These are phyloP conservation scores for Philotrypesis tridentata DNA, from an alignment of 1,140 invertebrate genomes.

Conservation along the genomic window DNA sequence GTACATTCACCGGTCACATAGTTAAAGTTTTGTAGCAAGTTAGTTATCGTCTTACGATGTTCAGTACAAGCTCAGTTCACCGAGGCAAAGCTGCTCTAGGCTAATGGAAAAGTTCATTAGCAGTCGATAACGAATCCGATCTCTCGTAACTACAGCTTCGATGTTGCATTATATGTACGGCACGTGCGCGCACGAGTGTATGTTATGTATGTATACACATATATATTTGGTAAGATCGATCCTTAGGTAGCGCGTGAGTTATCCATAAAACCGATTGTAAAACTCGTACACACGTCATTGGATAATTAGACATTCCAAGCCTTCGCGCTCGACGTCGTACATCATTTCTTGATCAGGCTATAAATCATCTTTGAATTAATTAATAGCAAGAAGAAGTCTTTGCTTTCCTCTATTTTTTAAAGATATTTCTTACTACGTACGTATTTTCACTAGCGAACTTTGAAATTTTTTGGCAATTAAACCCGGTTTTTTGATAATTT, in stretches of 20 bases:
- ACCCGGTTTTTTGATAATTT: no score
- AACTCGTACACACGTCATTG: not conserved
- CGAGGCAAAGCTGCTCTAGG: not conserved
- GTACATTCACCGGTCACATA: not conserved
- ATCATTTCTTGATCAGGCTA: not conserved
- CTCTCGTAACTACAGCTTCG: not conserved
- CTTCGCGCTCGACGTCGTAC: not conserved
- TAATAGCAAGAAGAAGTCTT: not conserved
- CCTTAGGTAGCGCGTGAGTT: not conserved
- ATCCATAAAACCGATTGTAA: not conserved
- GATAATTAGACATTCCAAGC: not conserved
- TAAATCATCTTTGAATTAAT: not conserved
- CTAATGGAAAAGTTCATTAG: slow-evolving; percentile 37
- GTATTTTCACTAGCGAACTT: not conserved
- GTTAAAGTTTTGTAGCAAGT: not conserved
- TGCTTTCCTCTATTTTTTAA: not conserved
- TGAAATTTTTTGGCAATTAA: no score
- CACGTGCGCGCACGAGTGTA: no score
- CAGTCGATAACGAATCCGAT: slow-evolving; percentile 15
- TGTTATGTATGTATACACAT: no score
- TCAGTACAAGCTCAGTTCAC: not conserved
- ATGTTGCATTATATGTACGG: not conserved
- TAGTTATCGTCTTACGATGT: slow-evolving; percentile 19
- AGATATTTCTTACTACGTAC: no score
- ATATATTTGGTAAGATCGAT: not conserved